These are phyloP conservation scores for Drosophila yakuba DNA, from an alignment of 1,140 invertebrate species.

Conservation along the genomic window DNA sequence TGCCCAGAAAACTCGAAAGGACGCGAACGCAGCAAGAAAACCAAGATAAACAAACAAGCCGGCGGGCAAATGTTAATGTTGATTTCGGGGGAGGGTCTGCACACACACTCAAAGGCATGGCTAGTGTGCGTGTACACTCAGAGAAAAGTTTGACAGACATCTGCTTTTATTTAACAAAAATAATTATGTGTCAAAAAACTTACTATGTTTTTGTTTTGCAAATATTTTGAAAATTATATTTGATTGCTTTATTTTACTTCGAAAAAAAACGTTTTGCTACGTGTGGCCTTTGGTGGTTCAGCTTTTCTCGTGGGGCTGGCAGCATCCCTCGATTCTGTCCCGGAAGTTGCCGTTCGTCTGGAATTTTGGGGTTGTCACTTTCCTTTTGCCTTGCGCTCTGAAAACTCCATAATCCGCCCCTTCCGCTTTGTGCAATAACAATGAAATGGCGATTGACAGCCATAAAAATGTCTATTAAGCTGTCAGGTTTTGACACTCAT, in stretches of 20 bases:
- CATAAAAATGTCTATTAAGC: slow-evolving; percentile 75
- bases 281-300: slow-evolving; percentile 3
- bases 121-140: not conserved
- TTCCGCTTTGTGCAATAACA: slow-evolving; percentile 43
- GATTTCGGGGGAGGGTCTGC: slow-evolving; percentile 20
- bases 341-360: slow-evolving; percentile 19
- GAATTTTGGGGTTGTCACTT: slow-evolving; percentile 8
- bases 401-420: slow-evolving; percentile 15
- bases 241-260: not conserved
- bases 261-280: not conserved
- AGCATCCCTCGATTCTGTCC: slow-evolving; percentile 50
- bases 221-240: not conserved
- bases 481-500: slow-evolving; percentile 80
- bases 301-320: slow-evolving; percentile 21
- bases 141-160: not conserved
- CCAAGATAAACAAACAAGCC: slow-evolving; percentile 40
- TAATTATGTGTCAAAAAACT: too few species aligned
- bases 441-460: slow-evolving; percentile 58
- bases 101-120: slow-evolving; percentile 9
- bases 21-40: slow-evolving; percentile 7
- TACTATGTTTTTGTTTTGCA: too few species aligned
- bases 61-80: slow-evolving; percentile 20
- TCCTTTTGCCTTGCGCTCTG: not conserved
- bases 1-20: slow-evolving; percentile 48
- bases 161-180: not conserved